These are phyloP conservation scores for Gulo gulo DNA, from an alignment of 2,113 vertebrate genomes.

Conservation along the genomic window DNA sequence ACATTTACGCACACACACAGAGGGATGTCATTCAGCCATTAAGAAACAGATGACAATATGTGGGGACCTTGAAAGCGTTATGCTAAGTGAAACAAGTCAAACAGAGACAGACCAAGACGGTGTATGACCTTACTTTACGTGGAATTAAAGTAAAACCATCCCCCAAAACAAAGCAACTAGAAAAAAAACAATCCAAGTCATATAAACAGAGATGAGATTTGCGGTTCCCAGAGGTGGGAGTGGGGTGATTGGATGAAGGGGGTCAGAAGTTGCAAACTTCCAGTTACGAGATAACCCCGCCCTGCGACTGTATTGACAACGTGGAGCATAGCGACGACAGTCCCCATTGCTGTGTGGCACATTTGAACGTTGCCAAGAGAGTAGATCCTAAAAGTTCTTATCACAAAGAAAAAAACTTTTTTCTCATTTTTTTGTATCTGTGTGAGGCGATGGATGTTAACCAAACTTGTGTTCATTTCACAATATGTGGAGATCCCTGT, in stretches of 20 bases:
- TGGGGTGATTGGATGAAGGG: neutral
- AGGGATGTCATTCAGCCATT: neutral
- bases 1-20: neutral
- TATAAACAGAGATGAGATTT: neutral
- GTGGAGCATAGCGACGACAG: too few relatives aligned
- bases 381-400: neutral
- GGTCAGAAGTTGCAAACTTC: neutral
- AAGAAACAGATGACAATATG: neutral
- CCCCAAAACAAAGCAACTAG: neutral
- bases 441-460: neutral
- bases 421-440: neutral
- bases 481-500: neutral
- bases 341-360: neutral
- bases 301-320: neutral
- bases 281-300: neutral
- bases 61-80: neutral
- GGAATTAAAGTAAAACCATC: neutral
- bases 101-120: neutral
- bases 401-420: neutral
- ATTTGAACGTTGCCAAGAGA: neutral
- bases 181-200: neutral
- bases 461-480: neutral
- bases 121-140: neutral
- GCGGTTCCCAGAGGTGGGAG: neutral
- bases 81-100: neutral